phyloP scores from a whole-genome alignment of 30 jellyfish, hydroid and myxozoan species.

The Turritopsis dohrnii region DNA sequence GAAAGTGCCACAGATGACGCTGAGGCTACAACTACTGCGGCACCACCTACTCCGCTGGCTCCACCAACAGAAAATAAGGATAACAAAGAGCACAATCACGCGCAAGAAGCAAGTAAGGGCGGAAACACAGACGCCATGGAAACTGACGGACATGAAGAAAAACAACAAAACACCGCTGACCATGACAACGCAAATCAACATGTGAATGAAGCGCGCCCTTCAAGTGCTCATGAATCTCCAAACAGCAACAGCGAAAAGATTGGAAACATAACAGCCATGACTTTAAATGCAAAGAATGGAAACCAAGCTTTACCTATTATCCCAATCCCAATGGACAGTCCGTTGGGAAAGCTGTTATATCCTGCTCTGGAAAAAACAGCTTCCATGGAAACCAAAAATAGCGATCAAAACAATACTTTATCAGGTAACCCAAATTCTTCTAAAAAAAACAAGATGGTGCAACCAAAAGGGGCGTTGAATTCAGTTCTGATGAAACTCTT shows the following conservation, averaged over 20 bases:
- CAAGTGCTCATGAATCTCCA: background rate
- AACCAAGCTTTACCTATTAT: conserved; percentile 29
- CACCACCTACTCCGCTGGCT: conserved; percentile 3
- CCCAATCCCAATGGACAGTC: conserved; percentile 40
- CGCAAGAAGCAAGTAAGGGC: background rate
- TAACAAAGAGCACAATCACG: background rate
- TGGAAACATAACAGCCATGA: background rate
- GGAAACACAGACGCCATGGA: background rate
- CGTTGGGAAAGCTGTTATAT: conserved; percentile 30
- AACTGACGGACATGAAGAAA: background rate
- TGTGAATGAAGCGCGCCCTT: background rate
- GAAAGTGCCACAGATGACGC: conserved; percentile 15
- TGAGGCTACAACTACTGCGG: background rate
- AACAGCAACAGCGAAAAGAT: background rate
- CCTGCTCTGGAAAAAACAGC: conserved; percentile 24
- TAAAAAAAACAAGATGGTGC: background rate
- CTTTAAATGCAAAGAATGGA: background rate
- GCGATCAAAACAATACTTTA: background rate
- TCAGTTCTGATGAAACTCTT: background rate
- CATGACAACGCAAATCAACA: background rate
- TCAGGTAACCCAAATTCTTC: background rate
- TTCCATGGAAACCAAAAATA: background rate
- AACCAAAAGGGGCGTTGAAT: background rate
- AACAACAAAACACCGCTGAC: background rate
- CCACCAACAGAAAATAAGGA: background rate